These are phyloP conservation scores for Microctonus brassicae DNA, from an alignment of 2,888 invertebrate species.

Conservation along the genomic window DNA sequence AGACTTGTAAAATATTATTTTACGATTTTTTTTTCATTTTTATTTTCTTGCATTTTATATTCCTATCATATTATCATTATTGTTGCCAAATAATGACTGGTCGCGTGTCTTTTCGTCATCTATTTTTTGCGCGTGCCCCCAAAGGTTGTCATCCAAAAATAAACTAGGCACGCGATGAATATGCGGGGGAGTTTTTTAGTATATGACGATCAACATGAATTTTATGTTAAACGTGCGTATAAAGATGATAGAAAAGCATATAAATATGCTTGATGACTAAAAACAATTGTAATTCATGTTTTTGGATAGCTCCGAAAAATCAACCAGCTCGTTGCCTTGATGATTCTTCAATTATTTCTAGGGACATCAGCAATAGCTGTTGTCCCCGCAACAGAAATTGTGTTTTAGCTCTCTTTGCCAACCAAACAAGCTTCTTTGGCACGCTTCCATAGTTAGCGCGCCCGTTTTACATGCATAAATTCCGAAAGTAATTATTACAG, in stretches of 20 bases:
- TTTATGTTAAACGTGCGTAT: neutral
- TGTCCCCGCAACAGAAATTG: slow-evolving; percentile 17
- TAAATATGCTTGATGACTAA: neutral
- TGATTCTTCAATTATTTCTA: slow-evolving; percentile 42
- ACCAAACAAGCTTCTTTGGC: slow-evolving; percentile 40
- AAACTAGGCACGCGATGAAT: neutral
- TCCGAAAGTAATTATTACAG: slow-evolving; percentile 47
- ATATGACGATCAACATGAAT: slow-evolving; percentile 3
- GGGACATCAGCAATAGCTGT: slow-evolving; percentile 25
- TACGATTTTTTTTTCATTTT: no score
- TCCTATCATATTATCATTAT: neutral
- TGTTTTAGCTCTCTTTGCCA: slow-evolving; percentile 37
- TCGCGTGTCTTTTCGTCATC: neutral
- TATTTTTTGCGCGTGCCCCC: slow-evolving; percentile 11
- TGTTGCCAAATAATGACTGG: slow-evolving; percentile 2
- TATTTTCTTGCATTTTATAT: no score
- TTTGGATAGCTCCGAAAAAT: neutral
- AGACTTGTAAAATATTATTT: no score
- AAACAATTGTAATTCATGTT: neutral
- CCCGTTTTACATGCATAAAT: slow-evolving; percentile 49
- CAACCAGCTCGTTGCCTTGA: slow-evolving; percentile 12
- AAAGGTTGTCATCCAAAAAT: slow-evolving; percentile 3
- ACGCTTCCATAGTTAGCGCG: slow-evolving; percentile 42
- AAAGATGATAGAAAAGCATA: neutral
- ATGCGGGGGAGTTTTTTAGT: slow-evolving; percentile 9